Percentiles rank a stretch among this genome's conserved stretches.
Evolutionary conservation across 2,888 invertebrate species (phyloP).

Genomic region (Sisyra nigra): DNA sequence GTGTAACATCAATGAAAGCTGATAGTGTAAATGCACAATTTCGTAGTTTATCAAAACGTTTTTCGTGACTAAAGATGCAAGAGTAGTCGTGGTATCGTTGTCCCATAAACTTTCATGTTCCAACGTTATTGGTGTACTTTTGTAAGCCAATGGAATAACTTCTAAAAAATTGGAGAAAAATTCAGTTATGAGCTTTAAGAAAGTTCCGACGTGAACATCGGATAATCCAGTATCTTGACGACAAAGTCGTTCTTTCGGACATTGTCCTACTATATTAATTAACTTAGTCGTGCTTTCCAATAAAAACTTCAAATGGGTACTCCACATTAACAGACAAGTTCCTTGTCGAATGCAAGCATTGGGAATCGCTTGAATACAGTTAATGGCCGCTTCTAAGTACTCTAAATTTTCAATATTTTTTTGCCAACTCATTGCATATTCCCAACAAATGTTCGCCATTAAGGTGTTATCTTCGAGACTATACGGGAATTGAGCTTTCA

Average conservation of each 20-base stretch:
- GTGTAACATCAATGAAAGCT: constrained; percentile 58
- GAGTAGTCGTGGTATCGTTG: constrained; percentile 39
- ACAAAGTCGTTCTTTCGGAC: constrained; percentile 73
- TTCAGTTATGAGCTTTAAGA: constrained; percentile 29
- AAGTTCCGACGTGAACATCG: constrained; percentile 38
- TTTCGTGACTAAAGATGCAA: constrained; percentile 63
- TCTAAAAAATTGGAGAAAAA: constrained; percentile 33
- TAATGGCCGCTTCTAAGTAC: constrained; percentile 52
- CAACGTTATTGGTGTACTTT: constrained; percentile 25
- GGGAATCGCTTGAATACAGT: constrained; percentile 48
- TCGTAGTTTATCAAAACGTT: constrained; percentile 61
- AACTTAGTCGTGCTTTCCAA: constrained; percentile 61
- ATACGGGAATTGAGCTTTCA: constrained; percentile 69
- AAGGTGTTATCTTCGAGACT: constrained; percentile 66
- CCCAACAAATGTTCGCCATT: constrained; percentile 81
- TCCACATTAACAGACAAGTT: constrained; percentile 75
- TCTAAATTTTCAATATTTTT: constrained; percentile 49
- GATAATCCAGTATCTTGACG: constrained; percentile 59
- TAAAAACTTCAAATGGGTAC: constrained; percentile 66
- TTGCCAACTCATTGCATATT: constrained; percentile 77
- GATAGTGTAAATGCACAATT: constrained; percentile 63
- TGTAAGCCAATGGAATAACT: constrained; percentile 22
- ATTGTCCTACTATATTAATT: constrained; percentile 64
- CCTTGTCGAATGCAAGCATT: constrained; percentile 60
- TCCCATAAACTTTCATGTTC: constrained; percentile 51